Evolutionary conservation across 2,888 invertebrate genomes (phyloP).

Genomic region (Drosophila setosimentum): DNA sequence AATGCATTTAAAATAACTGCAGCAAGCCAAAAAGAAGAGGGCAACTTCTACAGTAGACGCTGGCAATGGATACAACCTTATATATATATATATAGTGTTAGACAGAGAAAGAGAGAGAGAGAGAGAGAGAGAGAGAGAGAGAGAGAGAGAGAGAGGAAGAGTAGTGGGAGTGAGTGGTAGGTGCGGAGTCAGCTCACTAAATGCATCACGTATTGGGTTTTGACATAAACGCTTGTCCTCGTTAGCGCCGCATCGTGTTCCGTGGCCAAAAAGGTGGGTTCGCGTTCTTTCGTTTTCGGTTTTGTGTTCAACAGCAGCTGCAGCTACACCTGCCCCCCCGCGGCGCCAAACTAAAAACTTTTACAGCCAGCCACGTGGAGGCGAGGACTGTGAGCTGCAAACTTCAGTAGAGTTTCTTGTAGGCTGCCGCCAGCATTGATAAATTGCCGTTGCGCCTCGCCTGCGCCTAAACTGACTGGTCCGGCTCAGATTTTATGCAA

Average conservation of each 20-base stretch:
- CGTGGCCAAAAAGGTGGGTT: conserved; percentile 42
- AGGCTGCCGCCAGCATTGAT: conserved; percentile 69
- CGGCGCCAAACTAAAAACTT: conserved; percentile 67
- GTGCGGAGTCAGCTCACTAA: conserved; percentile 49
- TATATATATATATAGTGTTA: not conserved
- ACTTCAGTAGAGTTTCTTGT: conserved; percentile 44
- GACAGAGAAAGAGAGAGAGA: conserved; percentile 8
- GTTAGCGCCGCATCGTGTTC: conserved; percentile 80
- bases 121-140: not conserved
- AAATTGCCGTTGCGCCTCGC: conserved; percentile 61
- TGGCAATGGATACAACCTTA: not conserved
- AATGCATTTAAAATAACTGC: conserved; percentile 73
- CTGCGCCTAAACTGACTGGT: conserved; percentile 57
- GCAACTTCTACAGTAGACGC: conserved; percentile 13
- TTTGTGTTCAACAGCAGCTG: conserved; percentile 34
- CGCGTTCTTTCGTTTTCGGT: conserved; percentile 11
- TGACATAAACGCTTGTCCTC: conserved; percentile 82
- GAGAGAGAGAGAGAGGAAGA: not conserved
- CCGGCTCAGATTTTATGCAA: conserved; percentile 71
- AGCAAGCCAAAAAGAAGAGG: conserved; percentile 12
- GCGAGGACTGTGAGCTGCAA: conserved; percentile 1
- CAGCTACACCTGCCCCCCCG: conserved; percentile 61
- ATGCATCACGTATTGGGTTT: conserved; percentile 82
- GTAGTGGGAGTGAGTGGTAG: not conserved
- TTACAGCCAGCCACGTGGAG: conserved; percentile 45